These are phyloP conservation scores for Bombus ignitus DNA, from an alignment of 1,140 invertebrate genomes.

Conservation along the genomic window DNA sequence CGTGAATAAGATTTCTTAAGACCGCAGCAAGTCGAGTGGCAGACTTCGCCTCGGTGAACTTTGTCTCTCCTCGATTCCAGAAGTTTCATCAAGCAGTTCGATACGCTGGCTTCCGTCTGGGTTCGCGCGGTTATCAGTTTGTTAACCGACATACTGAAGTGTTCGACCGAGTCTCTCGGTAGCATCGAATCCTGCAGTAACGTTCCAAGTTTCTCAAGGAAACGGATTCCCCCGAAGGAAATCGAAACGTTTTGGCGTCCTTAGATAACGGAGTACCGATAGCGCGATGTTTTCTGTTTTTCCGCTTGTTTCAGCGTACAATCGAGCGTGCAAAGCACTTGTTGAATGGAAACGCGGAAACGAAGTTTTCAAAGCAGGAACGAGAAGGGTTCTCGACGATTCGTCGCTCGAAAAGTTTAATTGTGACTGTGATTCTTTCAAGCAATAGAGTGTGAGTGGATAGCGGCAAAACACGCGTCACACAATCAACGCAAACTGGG, in stretches of 20 bases:
- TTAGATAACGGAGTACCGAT: neutral
- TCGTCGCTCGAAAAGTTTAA: constrained; percentile 14
- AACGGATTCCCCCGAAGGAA: neutral
- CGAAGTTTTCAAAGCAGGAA: neutral
- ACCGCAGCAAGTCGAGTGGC: neutral
- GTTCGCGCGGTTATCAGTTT: constrained; percentile 55
- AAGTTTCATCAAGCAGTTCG: constrained; percentile 50
- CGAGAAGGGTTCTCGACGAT: neutral
- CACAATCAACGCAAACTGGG: neutral
- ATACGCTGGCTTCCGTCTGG: constrained; percentile 50
- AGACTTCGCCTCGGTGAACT: neutral
- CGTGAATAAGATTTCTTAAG: neutral
- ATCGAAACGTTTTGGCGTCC: neutral
- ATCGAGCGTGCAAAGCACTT: constrained; percentile 15
- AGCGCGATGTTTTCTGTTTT: neutral
- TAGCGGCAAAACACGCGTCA: neutral
- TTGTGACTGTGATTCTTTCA: neutral
- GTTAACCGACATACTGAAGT: constrained; percentile 48
- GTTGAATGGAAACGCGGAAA: constrained; percentile 19
- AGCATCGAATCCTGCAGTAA: neutral
- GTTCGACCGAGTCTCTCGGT: constrained; percentile 10
- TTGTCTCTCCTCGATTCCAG: constrained; percentile 9
- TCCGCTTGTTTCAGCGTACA: neutral
- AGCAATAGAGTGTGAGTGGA: neutral
- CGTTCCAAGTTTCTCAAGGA: constrained; percentile 20